phyloP scores from a whole-genome alignment of 2,888 invertebrate species.

The Microctonus aethiopoides region DNA sequence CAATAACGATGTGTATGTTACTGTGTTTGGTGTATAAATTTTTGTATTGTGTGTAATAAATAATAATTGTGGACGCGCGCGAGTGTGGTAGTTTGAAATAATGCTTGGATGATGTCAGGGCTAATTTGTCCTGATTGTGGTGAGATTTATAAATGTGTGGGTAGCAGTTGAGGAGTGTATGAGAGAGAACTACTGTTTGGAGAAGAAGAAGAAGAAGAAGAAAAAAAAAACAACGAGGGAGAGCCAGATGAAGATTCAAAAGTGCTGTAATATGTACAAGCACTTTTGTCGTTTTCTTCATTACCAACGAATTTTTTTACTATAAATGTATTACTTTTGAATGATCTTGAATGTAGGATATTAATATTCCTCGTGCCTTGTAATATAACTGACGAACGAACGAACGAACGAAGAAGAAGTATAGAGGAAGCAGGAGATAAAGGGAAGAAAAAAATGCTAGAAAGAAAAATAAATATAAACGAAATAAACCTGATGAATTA shows the following conservation, averaged over 20 bases:
- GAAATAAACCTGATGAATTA: neutral
- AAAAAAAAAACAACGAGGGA: no score
- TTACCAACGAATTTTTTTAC: neutral
- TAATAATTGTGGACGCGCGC: no score
- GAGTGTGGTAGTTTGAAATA: neutral
- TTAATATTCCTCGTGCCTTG: neutral
- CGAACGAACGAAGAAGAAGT: neutral
- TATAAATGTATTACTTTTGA: neutral
- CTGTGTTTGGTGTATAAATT: neutral
- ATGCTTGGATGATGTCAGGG: slow-evolving; percentile 4
- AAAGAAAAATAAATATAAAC: neutral
- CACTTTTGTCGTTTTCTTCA: neutral
- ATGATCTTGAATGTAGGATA: neutral
- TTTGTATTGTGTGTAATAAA: no score
- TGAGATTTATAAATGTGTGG: neutral
- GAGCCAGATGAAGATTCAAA: neutral
- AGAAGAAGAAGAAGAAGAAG: no score
- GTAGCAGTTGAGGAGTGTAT: neutral
- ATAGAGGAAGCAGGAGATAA: neutral
- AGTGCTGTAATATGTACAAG: neutral
- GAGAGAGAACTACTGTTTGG: neutral
- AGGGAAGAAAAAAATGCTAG: neutral
- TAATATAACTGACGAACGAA: neutral
- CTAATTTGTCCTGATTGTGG: neutral
- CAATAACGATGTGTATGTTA: neutral